Evolutionary conservation across 2,113 vertebrate genomes (phyloP).

Genomic region (Blennius ocellaris): DNA sequence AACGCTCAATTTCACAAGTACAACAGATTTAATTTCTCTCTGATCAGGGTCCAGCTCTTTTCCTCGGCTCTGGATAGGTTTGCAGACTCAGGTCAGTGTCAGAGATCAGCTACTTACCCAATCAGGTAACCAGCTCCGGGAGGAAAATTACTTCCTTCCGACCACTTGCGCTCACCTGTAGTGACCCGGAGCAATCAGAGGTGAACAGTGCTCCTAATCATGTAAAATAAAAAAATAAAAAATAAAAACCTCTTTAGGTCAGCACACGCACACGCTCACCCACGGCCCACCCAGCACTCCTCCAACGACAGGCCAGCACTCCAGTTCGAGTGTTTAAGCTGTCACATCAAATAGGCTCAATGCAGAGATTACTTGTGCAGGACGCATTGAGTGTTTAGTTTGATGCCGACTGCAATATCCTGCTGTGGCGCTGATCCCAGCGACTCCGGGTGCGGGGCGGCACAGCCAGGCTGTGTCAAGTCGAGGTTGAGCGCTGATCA

Average conservation of each 20-base stretch:
- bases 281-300: slow-evolving; percentile 42
- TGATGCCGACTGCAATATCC: slow-evolving; percentile 89
- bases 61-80: slow-evolving; percentile 30
- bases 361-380: slow-evolving; percentile 82
- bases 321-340: slow-evolving; percentile 88
- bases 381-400: slow-evolving; percentile 82
- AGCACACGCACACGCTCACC: slow-evolving; percentile 20
- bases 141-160: slow-evolving; percentile 87
- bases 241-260: slow-evolving; percentile 51
- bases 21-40: slow-evolving; percentile 25
- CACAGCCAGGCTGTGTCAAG: slow-evolving; percentile 30
- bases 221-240: not conserved
- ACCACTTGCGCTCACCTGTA: slow-evolving; percentile 80
- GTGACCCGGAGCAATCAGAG: slow-evolving; percentile 87
- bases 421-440: slow-evolving; percentile 81
- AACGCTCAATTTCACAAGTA: slow-evolving; percentile 13
- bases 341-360: slow-evolving; percentile 84
- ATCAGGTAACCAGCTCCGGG: slow-evolving; percentile 89
- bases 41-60: slow-evolving; percentile 45
- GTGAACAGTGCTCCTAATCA: slow-evolving; percentile 86
- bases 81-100: slow-evolving; percentile 46
- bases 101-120: slow-evolving; percentile 76
- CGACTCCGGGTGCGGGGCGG: slow-evolving; percentile 8
- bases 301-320: slow-evolving; percentile 43
- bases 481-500: slow-evolving; percentile 45